Conservation (phyloP, 2,113 vertebrate genomes). For the Ictalurus punctatus region DNA sequence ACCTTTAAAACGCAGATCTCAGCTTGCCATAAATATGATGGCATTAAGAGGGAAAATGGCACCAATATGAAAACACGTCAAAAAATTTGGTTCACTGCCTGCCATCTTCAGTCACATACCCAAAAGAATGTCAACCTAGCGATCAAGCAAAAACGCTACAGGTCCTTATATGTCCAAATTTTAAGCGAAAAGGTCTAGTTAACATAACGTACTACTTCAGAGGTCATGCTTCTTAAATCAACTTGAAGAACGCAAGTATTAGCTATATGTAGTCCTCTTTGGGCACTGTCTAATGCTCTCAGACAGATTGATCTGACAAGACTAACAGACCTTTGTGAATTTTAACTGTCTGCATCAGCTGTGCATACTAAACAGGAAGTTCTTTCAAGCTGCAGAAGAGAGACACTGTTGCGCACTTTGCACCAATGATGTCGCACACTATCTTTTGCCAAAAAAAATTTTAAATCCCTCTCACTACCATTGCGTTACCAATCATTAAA, state of each 20-base stretch:
- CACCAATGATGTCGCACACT: background rate
- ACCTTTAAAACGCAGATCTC: background rate
- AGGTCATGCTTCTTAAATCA: background rate
- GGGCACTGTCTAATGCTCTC: background rate
- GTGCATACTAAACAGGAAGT: slow-evolving; percentile 4
- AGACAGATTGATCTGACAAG: background rate
- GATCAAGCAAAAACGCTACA: background rate
- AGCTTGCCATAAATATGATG: background rate
- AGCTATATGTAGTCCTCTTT: background rate
- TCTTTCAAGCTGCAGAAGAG: background rate
- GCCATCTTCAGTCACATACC: background rate
- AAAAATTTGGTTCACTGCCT: background rate
- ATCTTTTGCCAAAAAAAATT: background rate
- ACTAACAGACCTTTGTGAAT: background rate
- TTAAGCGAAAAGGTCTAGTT: background rate
- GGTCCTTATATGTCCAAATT: background rate
- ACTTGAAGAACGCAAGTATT: background rate
- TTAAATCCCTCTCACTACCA: background rate
- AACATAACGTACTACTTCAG: background rate
- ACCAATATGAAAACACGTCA: background rate
- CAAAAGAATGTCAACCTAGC: background rate
- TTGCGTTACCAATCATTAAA: background rate
- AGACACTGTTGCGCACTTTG: background rate
- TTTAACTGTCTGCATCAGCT: background rate
- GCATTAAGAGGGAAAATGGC: background rate